Conservation (phyloP, 2,888 invertebrate genomes). For the Amphipoea lucens region DNA sequence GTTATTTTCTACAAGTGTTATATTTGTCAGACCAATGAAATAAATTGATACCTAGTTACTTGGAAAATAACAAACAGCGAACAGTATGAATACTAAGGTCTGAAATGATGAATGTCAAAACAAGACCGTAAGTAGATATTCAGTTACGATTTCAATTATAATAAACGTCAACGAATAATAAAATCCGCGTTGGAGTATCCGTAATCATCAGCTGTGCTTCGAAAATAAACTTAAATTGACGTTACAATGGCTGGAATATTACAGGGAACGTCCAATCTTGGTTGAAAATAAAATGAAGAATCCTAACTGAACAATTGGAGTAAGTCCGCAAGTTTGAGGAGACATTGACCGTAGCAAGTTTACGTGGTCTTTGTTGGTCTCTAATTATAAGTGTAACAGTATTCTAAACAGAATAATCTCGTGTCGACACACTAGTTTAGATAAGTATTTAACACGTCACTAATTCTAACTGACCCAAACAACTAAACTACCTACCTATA, state of each 20-base stretch:
- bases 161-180: conserved; percentile 42
- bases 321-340: conserved; percentile 1
- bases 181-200: conserved; percentile 31
- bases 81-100: not conserved
- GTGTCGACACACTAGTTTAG: conserved; percentile 18
- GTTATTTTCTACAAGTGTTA: not conserved
- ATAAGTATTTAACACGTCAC: conserved; percentile 30
- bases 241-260: conserved; percentile 39
- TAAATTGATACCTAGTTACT: conserved; percentile 26
- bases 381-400: conserved; percentile 19
- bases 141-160: conserved; percentile 39
- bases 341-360: conserved; percentile 14
- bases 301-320: conserved; percentile 4
- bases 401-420: conserved; percentile 20
- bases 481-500: not conserved
- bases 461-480: not conserved
- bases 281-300: conserved; percentile 7
- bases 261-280: conserved; percentile 16
- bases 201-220: no score
- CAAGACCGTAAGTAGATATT: conserved; percentile 29
- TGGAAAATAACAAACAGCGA: conserved; percentile 5
- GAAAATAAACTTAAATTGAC: conserved; percentile 35
- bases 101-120: conserved; percentile 28
- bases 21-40: not conserved
- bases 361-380: conserved; percentile 18